Base-by-base conservation (phyloP, 1,140 invertebrate species). In the Drosophila arawakana region DNA sequence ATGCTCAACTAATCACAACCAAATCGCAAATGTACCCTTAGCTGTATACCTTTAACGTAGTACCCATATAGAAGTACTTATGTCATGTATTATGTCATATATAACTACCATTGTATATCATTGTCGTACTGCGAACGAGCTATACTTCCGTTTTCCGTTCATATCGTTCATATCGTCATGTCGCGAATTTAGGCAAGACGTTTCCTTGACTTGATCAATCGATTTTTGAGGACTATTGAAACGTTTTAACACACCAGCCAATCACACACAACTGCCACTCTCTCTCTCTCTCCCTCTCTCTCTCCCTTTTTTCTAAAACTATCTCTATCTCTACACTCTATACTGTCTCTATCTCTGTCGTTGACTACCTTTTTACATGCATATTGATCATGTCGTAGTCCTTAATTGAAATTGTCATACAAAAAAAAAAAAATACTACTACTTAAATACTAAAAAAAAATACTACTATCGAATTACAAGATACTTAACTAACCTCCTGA, bases 341-440 rank as follows among this genome's bases (percentile, higher is more conserved):
- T 57, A 9, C 43, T 67, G 7, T 35, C 11, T 58, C 54, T 50
- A 8, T 25, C 50, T 57, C 11, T 39, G 8, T 25, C 46, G 41
- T 46, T 39, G 54, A 47, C 55, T 54, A 62, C 50, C 58, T 71
- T 66, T 50, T 57, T 59, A 52, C 57, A 63, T 60, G 30, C 54
- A 79, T 83, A 83, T 76, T 83, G 79, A 80, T 80, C 81, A 81
- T 81, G 65, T 78, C 61, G 80, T 81, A 83, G 80, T 76, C 60
- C 47, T 67, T 57, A 71, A 69, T 77, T 77, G 59, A 70, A 63
- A 83, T 68, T 81, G 52, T 57, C 68, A 81, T 86, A 85, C 58
- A 73, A 61, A 72, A 59, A 61, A 46, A 73, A 46, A 21, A 13
- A 21, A 9, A 60, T 62, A 72, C 41, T 44, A 47, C 57, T 59